A percentile compares a stretch with the other conserved stretches of the same genome.
phyloP scores from a whole-genome alignment of 1,140 invertebrate genomes.

The Eupristina koningsbergeri region DNA sequence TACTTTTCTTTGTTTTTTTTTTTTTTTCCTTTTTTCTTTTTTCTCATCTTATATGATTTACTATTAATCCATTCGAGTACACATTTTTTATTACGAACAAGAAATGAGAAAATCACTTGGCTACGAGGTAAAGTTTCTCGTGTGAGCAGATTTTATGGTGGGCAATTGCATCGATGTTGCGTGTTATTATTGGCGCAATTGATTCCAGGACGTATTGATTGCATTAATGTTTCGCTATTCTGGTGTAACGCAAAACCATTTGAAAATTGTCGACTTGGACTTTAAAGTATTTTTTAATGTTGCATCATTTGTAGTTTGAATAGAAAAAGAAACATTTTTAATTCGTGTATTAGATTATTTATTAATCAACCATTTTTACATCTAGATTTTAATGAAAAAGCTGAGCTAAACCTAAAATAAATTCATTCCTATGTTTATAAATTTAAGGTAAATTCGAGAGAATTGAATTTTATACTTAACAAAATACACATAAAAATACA shows the following conservation, averaged over 20 bases:
- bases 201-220: conserved; percentile 31
- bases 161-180: conserved; percentile 18
- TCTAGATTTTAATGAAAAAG: no score
- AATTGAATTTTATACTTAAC: no score
- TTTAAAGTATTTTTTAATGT: neutral
- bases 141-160: conserved; percentile 4
- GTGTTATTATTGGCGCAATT: conserved; percentile 17
- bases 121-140: neutral
- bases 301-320: no score
- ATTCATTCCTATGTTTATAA: no score
- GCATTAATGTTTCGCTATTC: neutral
- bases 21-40: no score
- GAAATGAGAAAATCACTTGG: conserved; percentile 22
- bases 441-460: no score
- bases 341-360: no score
- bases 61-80: neutral
- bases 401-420: no score
- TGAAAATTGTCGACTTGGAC: neutral
- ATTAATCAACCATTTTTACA: no score
- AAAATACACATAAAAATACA: no score
- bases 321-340: no score
- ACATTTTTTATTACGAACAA: conserved; percentile 15
- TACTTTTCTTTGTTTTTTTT: conserved; percentile 13
- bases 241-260: neutral
- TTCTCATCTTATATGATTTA: neutral